Conservation (phyloP, 1,140 invertebrate species). For the Hypsibius dujardini region DNA sequence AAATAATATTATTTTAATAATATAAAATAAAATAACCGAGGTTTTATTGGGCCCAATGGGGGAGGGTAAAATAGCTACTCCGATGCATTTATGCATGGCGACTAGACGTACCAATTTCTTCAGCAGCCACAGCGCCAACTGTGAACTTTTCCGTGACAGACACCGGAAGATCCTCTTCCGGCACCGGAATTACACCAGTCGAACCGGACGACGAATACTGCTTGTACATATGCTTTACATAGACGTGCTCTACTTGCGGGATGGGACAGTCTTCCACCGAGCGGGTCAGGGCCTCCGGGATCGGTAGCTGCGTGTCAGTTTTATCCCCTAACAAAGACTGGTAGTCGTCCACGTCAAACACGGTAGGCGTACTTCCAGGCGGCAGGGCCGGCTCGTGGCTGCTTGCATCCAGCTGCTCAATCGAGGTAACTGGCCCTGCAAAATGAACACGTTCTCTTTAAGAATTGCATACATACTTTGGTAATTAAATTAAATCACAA, state of each 20-base stretch:
- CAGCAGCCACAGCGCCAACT: too few relatives aligned
- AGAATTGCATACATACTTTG: too few relatives aligned
- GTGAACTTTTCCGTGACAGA: constrained; percentile 9
- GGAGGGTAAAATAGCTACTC: background rate
- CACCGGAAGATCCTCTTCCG: background rate
- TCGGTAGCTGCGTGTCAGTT: background rate
- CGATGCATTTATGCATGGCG: background rate
- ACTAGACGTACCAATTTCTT: too few relatives aligned
- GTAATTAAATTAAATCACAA: too few relatives aligned
- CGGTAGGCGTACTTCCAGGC: constrained; percentile 13
- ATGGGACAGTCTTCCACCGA: background rate
- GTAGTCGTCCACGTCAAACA: constrained; percentile 15
- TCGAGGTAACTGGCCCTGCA: background rate
- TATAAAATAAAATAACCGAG: background rate
- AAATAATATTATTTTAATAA: background rate
- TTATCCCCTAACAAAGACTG: background rate
- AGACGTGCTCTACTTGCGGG: background rate
- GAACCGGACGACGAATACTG: background rate
- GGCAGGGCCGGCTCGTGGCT: background rate
- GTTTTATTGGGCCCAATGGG: background rate
- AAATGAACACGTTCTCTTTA: too few relatives aligned
- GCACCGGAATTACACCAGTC: background rate
- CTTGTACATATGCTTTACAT: background rate
- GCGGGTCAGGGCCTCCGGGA: background rate
- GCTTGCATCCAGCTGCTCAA: background rate